A percentile compares a stretch with the other conserved stretches of the same genome.
These are phyloP conservation scores for Neodiprion virginianus DNA, from an alignment of 1,140 invertebrate genomes.

Conservation along the genomic window DNA sequence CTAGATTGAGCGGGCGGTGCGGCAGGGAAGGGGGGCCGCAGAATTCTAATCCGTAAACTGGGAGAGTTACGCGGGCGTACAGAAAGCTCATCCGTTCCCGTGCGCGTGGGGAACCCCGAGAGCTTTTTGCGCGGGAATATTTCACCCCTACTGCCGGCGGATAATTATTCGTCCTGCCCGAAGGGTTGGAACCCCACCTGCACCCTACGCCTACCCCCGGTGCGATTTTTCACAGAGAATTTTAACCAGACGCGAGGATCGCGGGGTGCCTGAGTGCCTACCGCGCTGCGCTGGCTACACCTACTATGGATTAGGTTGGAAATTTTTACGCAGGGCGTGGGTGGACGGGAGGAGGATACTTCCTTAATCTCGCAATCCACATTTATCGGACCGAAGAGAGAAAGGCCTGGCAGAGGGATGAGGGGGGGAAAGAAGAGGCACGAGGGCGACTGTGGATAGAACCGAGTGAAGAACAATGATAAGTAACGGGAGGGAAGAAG, in stretches of 20 bases:
- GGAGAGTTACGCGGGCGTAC: not conserved
- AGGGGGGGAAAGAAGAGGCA: no score
- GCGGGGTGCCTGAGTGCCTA: no score
- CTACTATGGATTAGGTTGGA: no score
- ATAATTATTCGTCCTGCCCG: slow-evolving; percentile 4
- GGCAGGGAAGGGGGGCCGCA: not conserved
- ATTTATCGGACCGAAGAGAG: no score
- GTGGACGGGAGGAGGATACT: no score
- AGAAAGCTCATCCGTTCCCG: not conserved
- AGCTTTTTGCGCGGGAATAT: slow-evolving; percentile 7
- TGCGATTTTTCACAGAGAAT: not conserved
- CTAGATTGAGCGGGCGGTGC: not conserved
- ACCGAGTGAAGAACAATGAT: no score
- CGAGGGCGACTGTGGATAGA: no score
- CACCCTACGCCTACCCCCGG: not conserved
- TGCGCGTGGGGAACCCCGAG: not conserved
- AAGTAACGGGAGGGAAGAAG: no score
- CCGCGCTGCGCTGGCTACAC: no score
- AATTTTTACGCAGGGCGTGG: no score
- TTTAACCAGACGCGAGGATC: not conserved
- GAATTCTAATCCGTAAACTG: slow-evolving; percentile 1
- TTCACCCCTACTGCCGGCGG: slow-evolving; percentile 1
- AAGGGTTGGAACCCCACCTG: not conserved
- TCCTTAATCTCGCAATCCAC: no score
- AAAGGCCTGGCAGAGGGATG: no score